Base-by-base conservation (phyloP, 2,797 vertebrate species). In the Graptemys geographica region DNA sequence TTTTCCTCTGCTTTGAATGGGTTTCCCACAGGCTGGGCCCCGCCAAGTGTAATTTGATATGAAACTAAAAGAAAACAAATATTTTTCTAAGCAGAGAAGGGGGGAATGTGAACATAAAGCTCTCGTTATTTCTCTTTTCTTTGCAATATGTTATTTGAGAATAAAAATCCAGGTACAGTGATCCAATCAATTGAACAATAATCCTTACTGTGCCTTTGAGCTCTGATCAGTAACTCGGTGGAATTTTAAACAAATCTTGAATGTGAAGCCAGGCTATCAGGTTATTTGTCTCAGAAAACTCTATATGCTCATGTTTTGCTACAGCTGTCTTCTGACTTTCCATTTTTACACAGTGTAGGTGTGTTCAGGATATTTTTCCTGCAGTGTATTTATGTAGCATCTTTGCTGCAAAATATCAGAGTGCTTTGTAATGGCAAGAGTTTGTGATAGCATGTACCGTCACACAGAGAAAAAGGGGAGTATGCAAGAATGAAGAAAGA, bases 211-310 rank as follows among this genome's bases (percentile, higher is more conserved):
- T 86, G 37, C 37, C 56, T 72, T 78, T 33, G 47, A 86, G 44
- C 90, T 93, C 85, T 79, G 47, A 80, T 18, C n/a, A 55, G 83
- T 57, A 93, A 85, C 72, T 82, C n/a, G 88, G 31, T 56, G 10
- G 82, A 82, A n/a, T 25, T 15, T n/a, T 51, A 33, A 74, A 49
- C 82, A n/a, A 44, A 19, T 7, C 25, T 47, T 47, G 74, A 78
- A 28, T 78, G 23, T 7, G 15, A 47, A 78, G 25, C 44, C 74
- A 78, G 44, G 8, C 44, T 31, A 57, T 87, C 81, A 65, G 28
- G 18, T 79, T 33, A 1, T 44, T 87, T 91, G 27, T 12, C 41
- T 47, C 27, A 47, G 74, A 78, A 76, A 78, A 49, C 74, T 76
- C 12, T 44, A 7, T 49, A 41, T 81, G 87, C 37, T 86, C 86